Base-by-base conservation (phyloP, 1,140 invertebrate species). In the Platyscapa corneri region DNA sequence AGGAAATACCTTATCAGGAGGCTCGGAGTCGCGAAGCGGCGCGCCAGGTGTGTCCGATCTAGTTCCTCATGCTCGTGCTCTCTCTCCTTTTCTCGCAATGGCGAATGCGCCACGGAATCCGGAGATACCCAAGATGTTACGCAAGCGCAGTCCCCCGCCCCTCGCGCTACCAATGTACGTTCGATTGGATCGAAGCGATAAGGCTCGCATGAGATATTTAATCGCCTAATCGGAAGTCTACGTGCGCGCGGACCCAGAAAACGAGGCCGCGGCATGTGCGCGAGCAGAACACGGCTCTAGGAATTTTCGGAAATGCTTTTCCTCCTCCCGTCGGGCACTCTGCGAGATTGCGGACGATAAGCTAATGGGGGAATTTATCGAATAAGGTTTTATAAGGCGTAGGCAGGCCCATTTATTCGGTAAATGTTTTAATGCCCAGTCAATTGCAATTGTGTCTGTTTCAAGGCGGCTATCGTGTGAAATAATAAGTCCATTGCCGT, bases 291-390 rank as follows among this genome's bases (percentile, higher is more conserved):
- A n/a, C 14, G 34, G 56, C 60, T 80, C 10, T 27, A 49, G 78
- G 67, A 82, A 56, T 82, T 82, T 81, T 70, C 56, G 46, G 42
- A n/a, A 56, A 82, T 32, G 42, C 12, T 70, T 70, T 53, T n/a
- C 7, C 12, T 65, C n/a, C 23, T 34, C n/a, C n/a, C 20, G 18
- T 0, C 14, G n/a, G n/a, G n/a, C n/a, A 46, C 27, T 79, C 39
- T 0, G 39, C 27, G 60, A 70, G 39, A 81, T 79, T n/a, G 32
- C 14, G 32, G n/a, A 42, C 53, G 34, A 65, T 37, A 64, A 64
- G 3, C 8, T 67, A 8, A 12, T n/a, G 39, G 3, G 10, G 37
- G 67, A 34, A 82, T 82, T 72, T n/a, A 56, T 72, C 56, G 6
- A 72, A 81, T n/a, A 37, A 46, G 27, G n/a, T n/a, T 46, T 39